A percentile compares a stretch with the other conserved stretches of the same genome.
phyloP scores from a whole-genome alignment of 2,797 vertebrate genomes.

The Enteromius anoplus region DNA sequence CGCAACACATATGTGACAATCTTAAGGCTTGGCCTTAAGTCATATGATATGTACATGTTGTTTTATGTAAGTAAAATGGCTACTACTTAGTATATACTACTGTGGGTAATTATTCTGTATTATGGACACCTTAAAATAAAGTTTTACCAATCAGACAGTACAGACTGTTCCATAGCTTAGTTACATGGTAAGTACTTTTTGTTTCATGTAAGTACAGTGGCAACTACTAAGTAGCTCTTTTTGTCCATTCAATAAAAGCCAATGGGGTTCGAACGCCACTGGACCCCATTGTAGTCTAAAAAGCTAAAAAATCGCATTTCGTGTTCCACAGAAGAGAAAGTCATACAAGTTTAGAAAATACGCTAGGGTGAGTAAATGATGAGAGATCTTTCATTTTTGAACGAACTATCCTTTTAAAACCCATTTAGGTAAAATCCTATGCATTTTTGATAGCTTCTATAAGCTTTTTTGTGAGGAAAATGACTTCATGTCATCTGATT shows the following conservation, averaged over 20 bases:
- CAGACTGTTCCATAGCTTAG: no score
- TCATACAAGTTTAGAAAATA: background rate
- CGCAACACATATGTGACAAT: no score
- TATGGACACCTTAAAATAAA: no score
- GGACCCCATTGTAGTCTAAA: background rate
- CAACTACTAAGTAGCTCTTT: background rate
- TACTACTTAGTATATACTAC: no score
- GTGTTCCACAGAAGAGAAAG: background rate
- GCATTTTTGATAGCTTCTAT: background rate
- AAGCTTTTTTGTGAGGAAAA: background rate
- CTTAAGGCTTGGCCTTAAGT: no score
- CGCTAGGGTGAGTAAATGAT: background rate
- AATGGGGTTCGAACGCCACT: background rate
- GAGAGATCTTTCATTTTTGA: background rate
- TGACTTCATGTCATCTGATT: constrained; percentile 1
- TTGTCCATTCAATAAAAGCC: background rate
- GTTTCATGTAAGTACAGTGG: no score
- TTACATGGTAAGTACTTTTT: no score
- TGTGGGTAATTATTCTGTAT: no score
- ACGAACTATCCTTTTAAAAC: background rate
- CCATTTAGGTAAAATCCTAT: background rate
- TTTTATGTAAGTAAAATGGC: no score
- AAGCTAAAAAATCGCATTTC: background rate
- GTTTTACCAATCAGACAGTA: no score
- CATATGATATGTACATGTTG: no score